Percentiles rank a stretch among this genome's conserved stretches.
phyloP scores from a whole-genome alignment of 37 sponge, comb jelly and placozoan genomes.

The Ianthella basta region DNA sequence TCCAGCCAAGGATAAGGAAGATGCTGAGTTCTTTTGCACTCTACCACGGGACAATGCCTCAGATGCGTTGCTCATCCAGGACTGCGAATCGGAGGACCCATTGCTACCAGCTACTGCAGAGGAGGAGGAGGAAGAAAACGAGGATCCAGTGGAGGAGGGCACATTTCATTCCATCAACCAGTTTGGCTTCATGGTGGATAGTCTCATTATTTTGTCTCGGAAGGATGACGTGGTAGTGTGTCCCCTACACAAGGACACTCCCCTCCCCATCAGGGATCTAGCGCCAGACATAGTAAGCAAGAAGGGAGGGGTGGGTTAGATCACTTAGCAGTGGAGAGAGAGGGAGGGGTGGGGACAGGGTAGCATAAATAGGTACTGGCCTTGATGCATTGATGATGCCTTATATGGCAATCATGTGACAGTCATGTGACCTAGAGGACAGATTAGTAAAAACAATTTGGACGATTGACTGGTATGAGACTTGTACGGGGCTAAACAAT shows the following conservation, averaged over 20 bases:
- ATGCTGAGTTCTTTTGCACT: background rate
- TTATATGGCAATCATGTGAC: too few species aligned
- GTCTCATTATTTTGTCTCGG: conserved; percentile 52
- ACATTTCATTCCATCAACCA: conserved; percentile 36
- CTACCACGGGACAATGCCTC: background rate
- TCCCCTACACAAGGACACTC: conserved; percentile 58
- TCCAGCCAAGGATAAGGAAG: background rate
- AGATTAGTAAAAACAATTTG: too few species aligned
- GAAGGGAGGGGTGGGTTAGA: too few species aligned
- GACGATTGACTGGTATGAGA: too few species aligned
- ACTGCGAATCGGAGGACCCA: background rate
- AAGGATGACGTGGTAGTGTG: conserved; percentile 40
- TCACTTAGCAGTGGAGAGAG: too few species aligned
- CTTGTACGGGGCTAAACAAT: too few species aligned
- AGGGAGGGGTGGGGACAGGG: too few species aligned
- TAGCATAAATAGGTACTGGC: too few species aligned
- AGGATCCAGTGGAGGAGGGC: background rate
- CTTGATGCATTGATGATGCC: too few species aligned
- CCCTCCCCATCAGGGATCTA: conserved; percentile 58
- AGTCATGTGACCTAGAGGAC: too few species aligned
- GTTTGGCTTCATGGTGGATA: conserved; percentile 87
- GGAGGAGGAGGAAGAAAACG: conserved; percentile 17
- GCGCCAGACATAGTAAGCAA: conserved; percentile 78
- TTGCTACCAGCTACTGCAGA: background rate
- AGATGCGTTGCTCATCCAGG: background rate